A percentile compares a stretch with the other conserved stretches of the same genome.
Evolutionary conservation across 37 sponge, comb jelly and placozoan species (phyloP).

Genomic region (Amphimedon queenslandica): DNA sequence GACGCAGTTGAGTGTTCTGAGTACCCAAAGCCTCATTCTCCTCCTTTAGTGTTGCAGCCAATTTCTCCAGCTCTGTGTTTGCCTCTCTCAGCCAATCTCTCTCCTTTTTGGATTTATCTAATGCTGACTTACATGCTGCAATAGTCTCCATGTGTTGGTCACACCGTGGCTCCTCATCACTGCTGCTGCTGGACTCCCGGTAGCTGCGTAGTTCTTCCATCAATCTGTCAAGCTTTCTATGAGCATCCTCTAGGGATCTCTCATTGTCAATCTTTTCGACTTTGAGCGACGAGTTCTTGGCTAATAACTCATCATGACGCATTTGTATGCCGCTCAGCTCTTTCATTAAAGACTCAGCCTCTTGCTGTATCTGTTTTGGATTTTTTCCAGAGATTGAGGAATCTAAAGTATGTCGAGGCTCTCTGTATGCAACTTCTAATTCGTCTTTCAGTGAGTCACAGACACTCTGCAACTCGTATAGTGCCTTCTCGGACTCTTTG

Average conservation of each 20-base stretch:
- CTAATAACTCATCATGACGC: not conserved
- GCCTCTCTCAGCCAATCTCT: slow-evolving; percentile 3
- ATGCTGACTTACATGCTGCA: too few species aligned
- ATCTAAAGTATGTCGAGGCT: not conserved
- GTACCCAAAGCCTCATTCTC: not conserved
- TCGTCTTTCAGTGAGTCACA: slow-evolving; percentile 20
- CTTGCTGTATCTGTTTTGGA: not conserved
- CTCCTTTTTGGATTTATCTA: slow-evolving; percentile 1
- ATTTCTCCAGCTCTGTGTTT: not conserved
- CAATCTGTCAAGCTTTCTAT: not conserved
- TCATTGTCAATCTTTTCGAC: not conserved
- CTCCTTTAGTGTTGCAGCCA: not conserved
- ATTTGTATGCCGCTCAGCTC: not conserved
- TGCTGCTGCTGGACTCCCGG: not conserved
- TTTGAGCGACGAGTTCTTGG: not conserved
- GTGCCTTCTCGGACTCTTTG: slow-evolving; percentile 26
- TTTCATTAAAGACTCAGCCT: not conserved
- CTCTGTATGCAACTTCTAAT: not conserved
- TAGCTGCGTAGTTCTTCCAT: not conserved
- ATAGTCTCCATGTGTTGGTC: too few species aligned
- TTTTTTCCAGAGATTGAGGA: not conserved
- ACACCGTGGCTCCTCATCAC: not conserved
- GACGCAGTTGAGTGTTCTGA: not conserved
- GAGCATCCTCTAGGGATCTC: not conserved
- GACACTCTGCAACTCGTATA: slow-evolving; percentile 22